Evolutionary conservation across 2,888 invertebrate genomes (phyloP).

Genomic region (Meteorus colon): DNA sequence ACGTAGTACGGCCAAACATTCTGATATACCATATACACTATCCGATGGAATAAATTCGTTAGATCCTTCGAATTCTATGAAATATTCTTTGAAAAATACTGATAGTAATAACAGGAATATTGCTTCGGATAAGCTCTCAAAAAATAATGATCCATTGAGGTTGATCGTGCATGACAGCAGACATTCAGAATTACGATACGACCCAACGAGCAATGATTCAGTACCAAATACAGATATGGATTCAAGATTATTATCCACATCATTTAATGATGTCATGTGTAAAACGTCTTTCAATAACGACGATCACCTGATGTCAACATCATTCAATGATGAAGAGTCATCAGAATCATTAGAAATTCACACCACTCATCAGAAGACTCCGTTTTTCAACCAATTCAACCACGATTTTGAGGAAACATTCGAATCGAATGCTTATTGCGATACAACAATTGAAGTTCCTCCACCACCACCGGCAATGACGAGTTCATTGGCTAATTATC

Average conservation of each 20-base stretch:
- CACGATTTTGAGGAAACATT: constrained; percentile 45
- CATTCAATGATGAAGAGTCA: constrained; percentile 54
- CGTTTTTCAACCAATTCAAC: constrained; percentile 16
- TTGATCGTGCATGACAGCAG: neutral
- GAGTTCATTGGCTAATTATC: constrained; percentile 65
- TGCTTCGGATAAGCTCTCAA: constrained; percentile 59
- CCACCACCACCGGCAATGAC: constrained; percentile 66
- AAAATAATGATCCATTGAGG: neutral
- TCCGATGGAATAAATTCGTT: constrained; percentile 37
- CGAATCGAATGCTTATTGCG: constrained; percentile 52
- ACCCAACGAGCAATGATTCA: neutral
- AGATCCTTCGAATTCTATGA: constrained; percentile 50
- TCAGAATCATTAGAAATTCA: constrained; percentile 52
- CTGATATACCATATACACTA: neutral
- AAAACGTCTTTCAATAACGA: constrained; percentile 57
- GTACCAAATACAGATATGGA: neutral
- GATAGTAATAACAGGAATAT: constrained; percentile 65
- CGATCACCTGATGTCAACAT: constrained; percentile 63
- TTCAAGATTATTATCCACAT: constrained; percentile 35
- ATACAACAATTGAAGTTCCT: constrained; percentile 58
- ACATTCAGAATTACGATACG: neutral
- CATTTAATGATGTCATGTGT: constrained; percentile 55
- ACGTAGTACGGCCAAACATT: neutral
- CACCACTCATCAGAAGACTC: constrained; percentile 5
- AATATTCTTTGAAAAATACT: constrained; percentile 52